phyloP scores from a whole-genome alignment of 2,797 vertebrate species.

The Circus cinereus region DNA sequence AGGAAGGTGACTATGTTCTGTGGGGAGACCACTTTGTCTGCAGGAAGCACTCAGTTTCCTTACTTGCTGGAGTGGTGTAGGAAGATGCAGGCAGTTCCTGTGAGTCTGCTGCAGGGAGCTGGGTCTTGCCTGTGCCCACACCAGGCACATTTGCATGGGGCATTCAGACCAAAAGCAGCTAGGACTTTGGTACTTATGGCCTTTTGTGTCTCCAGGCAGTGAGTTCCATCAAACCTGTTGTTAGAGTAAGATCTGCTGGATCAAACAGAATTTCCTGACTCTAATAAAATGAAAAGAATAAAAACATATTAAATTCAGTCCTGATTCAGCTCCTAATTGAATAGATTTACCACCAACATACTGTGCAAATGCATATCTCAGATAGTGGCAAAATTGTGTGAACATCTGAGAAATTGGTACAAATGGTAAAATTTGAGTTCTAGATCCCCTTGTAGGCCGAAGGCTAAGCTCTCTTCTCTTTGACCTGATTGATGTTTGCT shows the following conservation, averaged over 20 bases:
- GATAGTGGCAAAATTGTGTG: neutral
- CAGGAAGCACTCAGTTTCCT: neutral
- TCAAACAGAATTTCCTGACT: neutral
- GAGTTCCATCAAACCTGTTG: neutral
- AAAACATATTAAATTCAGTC: neutral
- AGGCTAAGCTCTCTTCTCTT: neutral
- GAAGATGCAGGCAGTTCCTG: neutral
- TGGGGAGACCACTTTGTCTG: neutral
- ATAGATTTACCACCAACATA: neutral
- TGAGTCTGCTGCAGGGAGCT: fast-evolving
- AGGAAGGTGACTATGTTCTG: neutral
- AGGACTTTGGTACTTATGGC: neutral
- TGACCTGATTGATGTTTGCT: neutral
- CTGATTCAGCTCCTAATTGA: neutral
- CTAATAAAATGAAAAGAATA: neutral
- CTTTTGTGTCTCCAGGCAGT: neutral
- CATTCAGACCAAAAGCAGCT: neutral
- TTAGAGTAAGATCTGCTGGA: neutral
- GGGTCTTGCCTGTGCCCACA: neutral
- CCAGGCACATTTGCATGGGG: too few relatives aligned
- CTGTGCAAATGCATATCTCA: neutral
- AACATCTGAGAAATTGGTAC: neutral
- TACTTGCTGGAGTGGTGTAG: neutral
- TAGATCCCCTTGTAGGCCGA: neutral
- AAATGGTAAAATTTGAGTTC: neutral